phyloP scores from a whole-genome alignment of 64 coral and sea anemone species.

The Actinia equina region DNA sequence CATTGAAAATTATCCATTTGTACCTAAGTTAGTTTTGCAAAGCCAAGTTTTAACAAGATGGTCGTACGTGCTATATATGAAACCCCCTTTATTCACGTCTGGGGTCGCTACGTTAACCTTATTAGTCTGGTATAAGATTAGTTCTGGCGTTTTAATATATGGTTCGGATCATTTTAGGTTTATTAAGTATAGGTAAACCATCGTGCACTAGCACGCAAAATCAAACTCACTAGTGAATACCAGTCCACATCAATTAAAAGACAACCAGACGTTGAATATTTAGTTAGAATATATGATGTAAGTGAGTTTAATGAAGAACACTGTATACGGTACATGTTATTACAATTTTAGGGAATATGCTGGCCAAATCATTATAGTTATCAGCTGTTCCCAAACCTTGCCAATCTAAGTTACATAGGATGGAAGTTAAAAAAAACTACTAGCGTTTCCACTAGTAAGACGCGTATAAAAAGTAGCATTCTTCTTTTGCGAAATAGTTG shows the following conservation, averaged over 20 bases:
- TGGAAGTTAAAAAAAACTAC: too few species aligned
- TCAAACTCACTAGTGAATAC: not conserved
- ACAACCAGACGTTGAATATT: not conserved
- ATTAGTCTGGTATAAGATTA: constrained; percentile 6
- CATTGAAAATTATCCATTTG: not conserved
- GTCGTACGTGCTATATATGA: not conserved
- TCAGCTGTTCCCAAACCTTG: not conserved
- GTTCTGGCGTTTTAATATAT: not conserved
- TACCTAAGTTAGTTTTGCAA: not conserved
- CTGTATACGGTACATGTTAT: not conserved
- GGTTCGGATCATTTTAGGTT: not conserved
- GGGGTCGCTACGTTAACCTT: not conserved
- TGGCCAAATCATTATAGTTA: not conserved
- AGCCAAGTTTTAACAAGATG: not conserved
- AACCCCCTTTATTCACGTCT: not conserved
- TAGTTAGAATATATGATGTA: not conserved
- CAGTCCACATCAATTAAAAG: not conserved
- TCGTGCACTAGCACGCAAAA: not conserved
- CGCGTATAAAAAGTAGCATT: not conserved
- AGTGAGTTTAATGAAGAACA: not conserved
- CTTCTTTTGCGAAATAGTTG: not conserved
- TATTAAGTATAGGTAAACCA: not conserved
- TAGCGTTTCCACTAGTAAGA: not conserved
- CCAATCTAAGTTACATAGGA: not conserved
- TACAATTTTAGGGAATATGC: not conserved